Percentiles rank a stretch among this genome's conserved stretches.
phyloP scores from a whole-genome alignment of 2,888 invertebrate genomes.

The Leuctra nigra region DNA sequence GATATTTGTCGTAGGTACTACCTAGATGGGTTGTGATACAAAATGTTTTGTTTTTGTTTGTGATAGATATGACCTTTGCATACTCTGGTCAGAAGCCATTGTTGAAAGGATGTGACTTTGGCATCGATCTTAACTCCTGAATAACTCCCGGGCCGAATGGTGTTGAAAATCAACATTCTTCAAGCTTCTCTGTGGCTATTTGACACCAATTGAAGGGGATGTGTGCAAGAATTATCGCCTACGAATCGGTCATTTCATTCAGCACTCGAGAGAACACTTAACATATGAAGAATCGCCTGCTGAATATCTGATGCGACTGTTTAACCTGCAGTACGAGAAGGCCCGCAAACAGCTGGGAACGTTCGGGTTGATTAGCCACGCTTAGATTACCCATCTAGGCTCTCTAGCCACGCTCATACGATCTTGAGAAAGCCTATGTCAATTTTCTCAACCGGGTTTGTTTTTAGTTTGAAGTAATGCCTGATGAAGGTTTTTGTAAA shows the following conservation, averaged over 20 bases:
- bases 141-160: slow-evolving; percentile 95
- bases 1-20: no score
- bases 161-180: slow-evolving; percentile 98
- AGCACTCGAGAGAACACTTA: slow-evolving; percentile 98
- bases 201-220: slow-evolving; percentile 78
- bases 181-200: slow-evolving; percentile 81
- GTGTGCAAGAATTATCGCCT: slow-evolving; percentile 87
- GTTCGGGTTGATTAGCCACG: slow-evolving; percentile 93
- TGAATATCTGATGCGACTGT: slow-evolving; percentile 86
- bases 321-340: slow-evolving; percentile 70
- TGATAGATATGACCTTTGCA: slow-evolving; percentile 74
- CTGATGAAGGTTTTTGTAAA: no score
- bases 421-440: no score
- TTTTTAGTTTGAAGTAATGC: no score
- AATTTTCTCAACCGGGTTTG: no score
- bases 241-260: slow-evolving; percentile 95
- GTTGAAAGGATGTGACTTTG: slow-evolving; percentile 87
- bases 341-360: slow-evolving; percentile 92
- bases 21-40: no score
- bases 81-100: slow-evolving; percentile 74
- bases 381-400: no score
- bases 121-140: slow-evolving; percentile 86
- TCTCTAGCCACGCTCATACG: no score
- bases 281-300: slow-evolving; percentile 94
- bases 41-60: no score